A percentile compares a stretch with the other conserved stretches of the same genome.
These are phyloP conservation scores for Leptocoma aspasia DNA, from an alignment of 2,113 vertebrate genomes.

Conservation along the genomic window DNA sequence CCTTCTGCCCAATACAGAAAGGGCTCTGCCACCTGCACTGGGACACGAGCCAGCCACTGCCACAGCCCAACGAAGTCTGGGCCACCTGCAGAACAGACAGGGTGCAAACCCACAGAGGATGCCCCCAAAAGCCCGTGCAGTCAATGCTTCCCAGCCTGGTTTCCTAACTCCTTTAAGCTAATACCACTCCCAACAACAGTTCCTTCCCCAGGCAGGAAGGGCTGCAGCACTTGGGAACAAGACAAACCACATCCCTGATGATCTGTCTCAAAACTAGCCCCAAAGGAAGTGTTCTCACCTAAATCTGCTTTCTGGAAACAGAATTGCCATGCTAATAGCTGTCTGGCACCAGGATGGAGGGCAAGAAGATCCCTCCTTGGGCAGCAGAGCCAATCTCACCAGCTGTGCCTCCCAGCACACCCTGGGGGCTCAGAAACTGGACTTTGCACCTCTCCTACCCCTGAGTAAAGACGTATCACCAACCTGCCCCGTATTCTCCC, in stretches of 20 bases:
- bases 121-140: not conserved
- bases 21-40: not conserved
- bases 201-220: not conserved
- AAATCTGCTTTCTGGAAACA: not conserved
- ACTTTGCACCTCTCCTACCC: not conserved
- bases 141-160: not conserved
- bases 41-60: accelerated
- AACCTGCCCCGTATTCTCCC: not conserved
- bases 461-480: not conserved
- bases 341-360: not conserved
- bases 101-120: not conserved
- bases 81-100: not conserved
- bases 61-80: not conserved
- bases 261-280: not conserved
- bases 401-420: not conserved
- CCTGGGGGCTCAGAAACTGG: not conserved
- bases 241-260: not conserved
- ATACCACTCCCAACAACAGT: not conserved
- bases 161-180: not conserved
- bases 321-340: not conserved
- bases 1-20: not conserved
- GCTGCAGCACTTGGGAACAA: not conserved
- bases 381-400: not conserved
- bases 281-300: not conserved
- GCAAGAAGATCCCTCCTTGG: not conserved